Evolutionary conservation across 2,888 invertebrate species (phyloP), one percentile per base, ranked within the genome.

Genomic region (Macrophya annulata): DNA sequence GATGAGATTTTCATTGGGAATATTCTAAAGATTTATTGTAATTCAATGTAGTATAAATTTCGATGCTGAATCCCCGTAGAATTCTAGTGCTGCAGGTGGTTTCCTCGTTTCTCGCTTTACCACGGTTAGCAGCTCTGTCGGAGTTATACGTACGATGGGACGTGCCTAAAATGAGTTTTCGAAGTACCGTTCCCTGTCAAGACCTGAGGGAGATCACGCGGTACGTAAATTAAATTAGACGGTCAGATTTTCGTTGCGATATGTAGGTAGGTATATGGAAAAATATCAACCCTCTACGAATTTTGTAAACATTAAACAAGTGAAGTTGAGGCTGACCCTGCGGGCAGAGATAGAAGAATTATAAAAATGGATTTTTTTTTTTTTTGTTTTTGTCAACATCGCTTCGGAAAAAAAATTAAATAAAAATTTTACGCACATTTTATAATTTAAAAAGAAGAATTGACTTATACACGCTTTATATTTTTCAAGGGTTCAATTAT

Each of bases 111-210:
- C 31, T 31, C 31, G 31, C 31, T 48, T 12, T 40, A 40, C 71
- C 40, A 12, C 40, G 1, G 31, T 40, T 71, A 71, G 15, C 71
- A 40, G 71, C 17, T 71, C 17, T 31, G 71, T 71, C 17, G 12
- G 6, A 40, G 71, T 40, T 71, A 40, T 40, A n/a, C 37, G 45
- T 21, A 37, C 43, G 25, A 3, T 21, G n/a, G n/a, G 43, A 76
- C 45, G 76, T 48, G 48, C 43, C n/a, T 76, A 12, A 76, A 76
- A 76, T 48, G 45, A 76, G 48, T 76, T 76, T 76, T 21, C 48
- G n/a, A 48, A 48, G 76, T 76, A 48, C 45, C 48, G 76, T 48
- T 76, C 76, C 48, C 48, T 21, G 76, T 43, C 48, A 25, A 48
- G 76, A 76, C 48, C 43, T 76, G 43, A 25, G 76, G 48, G 76